These are phyloP conservation scores for Acromyrmex charruanus DNA, from an alignment of 1,140 invertebrate species.

Conservation along the genomic window DNA sequence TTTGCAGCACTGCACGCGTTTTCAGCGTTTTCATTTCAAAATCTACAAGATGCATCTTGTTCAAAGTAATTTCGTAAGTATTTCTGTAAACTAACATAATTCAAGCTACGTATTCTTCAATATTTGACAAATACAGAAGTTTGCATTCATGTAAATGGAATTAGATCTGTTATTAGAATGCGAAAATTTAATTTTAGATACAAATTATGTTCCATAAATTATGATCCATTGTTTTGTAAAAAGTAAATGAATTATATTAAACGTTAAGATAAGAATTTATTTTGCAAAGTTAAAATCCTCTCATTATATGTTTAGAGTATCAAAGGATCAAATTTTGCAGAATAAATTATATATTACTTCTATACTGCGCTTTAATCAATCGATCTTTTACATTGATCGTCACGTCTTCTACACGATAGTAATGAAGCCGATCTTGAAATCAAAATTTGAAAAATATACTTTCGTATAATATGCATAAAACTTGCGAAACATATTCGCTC, in stretches of 20 bases:
- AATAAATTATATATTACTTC: neutral
- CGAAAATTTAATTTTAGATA: slow-evolving; percentile 5
- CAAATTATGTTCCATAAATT: neutral
- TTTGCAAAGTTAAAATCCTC: neutral
- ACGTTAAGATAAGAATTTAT: neutral
- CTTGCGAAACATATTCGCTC: neutral
- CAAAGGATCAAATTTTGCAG: neutral
- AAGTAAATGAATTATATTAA: neutral
- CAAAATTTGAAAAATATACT: neutral
- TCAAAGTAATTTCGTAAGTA: too few relatives aligned
- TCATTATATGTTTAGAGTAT: neutral
- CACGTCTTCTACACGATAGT: neutral
- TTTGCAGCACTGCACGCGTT: too few relatives aligned
- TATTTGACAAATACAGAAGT: neutral
- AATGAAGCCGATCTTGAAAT: neutral
- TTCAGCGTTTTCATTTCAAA: too few relatives aligned
- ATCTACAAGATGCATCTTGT: too few relatives aligned
- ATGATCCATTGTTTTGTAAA: neutral
- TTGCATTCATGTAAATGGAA: slow-evolving; percentile 10
- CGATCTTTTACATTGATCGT: neutral
- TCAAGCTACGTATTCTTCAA: slow-evolving; percentile 6
- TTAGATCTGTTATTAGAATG: neutral
- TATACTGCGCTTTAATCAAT: neutral
- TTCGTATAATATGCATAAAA: slow-evolving; percentile 3
- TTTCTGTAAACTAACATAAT: neutral